Base-by-base conservation (phyloP, 2,113 vertebrate species). In the Chionomys nivalis region DNA sequence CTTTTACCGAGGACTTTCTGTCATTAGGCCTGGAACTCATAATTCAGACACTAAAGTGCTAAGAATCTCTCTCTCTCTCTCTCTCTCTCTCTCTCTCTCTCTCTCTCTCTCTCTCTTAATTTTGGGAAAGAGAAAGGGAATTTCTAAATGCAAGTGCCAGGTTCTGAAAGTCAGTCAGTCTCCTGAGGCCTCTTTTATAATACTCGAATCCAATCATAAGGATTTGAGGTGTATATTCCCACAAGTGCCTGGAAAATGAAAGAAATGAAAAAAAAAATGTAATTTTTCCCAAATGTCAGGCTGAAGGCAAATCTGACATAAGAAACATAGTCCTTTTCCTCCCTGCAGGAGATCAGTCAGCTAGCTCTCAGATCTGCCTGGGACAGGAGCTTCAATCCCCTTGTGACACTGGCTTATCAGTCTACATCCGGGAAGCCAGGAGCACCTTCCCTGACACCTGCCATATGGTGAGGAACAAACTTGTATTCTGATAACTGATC, bases 41-140 rank as follows among this genome's bases (percentile, higher is more conserved):
- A 87, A 90, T 24, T 78, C 36, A 88, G 73, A 90, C 49, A 78
- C 5, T 19, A 87, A 87, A 86, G 26, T 90, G 52, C 26, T 89
- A 93, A 47, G 31, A 3, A 23, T 61, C 61, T 44, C 17, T 52
- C 79, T 82, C 73, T 12, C 73, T 11, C 44, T 52, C 33, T n/a
- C 65, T 7, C n/a, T 49, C 76, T 49, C 49, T 49, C 49, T 49
- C 49, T 49, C 49, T 49, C 49, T 49, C 49, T 49, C 49, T 49
- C 11, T 49, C 49, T 52, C 12, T 52, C 13, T 52, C 52, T 2
- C 52, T 42, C 42, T 93, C 89, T 44, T 47, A 16, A 9, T 55
- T 86, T 90, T 55, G 81, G 85, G 21, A 95, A 96, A 81, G 49
- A 94, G 49, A 93, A 52, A 75, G 88, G 90, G 93, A 95, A 96